phyloP scores from a whole-genome alignment of 2,113 vertebrate species.

The Prunella himalayana region DNA sequence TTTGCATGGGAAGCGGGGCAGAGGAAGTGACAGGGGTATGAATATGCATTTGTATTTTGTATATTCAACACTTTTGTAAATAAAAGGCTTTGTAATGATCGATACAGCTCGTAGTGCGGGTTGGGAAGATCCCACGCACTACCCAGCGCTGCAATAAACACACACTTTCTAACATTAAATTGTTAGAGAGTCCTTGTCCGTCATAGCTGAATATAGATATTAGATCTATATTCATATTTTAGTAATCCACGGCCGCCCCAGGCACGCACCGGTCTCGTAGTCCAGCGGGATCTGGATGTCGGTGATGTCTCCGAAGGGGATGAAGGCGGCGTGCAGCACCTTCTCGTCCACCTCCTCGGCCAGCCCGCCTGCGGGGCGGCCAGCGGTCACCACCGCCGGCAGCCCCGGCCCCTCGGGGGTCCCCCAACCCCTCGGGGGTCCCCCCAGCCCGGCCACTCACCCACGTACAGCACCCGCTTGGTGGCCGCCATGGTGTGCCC shows the following conservation, averaged over 20 bases:
- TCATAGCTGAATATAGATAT: no score
- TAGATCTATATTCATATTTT: no score
- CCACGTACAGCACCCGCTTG: constrained; percentile 75
- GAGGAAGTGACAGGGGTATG: no score
- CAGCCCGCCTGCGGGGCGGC: constrained; percentile 79
- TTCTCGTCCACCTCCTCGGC: constrained; percentile 96
- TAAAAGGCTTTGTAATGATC: no score
- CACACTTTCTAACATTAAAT: no score
- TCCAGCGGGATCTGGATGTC: constrained; percentile 97
- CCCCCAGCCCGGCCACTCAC: constrained; percentile 47
- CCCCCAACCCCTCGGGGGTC: not conserved
- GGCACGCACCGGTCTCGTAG: constrained; percentile 89
- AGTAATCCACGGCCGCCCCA: not conserved
- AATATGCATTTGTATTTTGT: no score
- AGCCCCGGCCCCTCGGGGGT: not conserved
- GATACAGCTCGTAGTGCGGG: no score
- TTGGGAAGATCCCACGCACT: no score
- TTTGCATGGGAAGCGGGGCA: no score
- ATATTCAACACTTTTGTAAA: no score
- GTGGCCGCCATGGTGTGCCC: constrained; percentile 62
- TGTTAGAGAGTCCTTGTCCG: no score
- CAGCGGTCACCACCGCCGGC: not conserved
- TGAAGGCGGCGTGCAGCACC: constrained; percentile 92
- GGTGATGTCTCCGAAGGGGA: constrained; percentile 92
- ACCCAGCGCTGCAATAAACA: no score